Conservation (phyloP, 1,140 invertebrate genomes). For the Bombus vancouverensis region DNA sequence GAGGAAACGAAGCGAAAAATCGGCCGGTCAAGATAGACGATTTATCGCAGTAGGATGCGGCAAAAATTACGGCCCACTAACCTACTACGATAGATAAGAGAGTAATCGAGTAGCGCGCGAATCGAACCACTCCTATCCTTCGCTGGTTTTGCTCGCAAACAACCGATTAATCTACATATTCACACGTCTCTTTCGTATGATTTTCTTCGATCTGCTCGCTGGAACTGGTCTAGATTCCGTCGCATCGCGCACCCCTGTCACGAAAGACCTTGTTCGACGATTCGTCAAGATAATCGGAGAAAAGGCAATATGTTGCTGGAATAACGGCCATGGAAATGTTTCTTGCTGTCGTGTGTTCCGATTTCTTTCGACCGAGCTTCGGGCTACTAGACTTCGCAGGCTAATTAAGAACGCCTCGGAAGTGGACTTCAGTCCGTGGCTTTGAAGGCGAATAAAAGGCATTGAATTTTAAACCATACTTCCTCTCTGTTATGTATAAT, state of each 20-base stretch:
- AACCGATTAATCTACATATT: constrained; percentile 27
- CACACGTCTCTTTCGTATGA: background rate
- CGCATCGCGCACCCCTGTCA: constrained; percentile 1
- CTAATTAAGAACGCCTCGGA: constrained; percentile 9
- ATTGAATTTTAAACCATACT: background rate
- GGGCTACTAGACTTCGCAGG: background rate
- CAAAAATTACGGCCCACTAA: constrained; percentile 63
- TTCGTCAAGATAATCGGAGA: constrained; percentile 34
- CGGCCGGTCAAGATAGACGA: background rate
- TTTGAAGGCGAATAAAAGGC: background rate
- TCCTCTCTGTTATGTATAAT: background rate
- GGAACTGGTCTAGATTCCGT: constrained; percentile 28
- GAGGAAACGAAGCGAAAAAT: background rate
- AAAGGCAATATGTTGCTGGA: constrained; percentile 2
- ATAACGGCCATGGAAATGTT: constrained; percentile 23
- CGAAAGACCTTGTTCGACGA: constrained; percentile 11
- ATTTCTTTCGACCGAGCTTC: constrained; percentile 32
- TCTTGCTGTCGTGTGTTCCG: constrained; percentile 2
- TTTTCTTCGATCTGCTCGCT: background rate
- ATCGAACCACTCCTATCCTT: constrained; percentile 23
- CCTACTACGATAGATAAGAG: constrained; percentile 56
- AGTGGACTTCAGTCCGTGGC: background rate
- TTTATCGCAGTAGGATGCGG: background rate
- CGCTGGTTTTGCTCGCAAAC: background rate
- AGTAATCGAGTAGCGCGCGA: background rate